Conservation (phyloP, 2,888 invertebrate genomes). For the Drosophila vallismaia region DNA sequence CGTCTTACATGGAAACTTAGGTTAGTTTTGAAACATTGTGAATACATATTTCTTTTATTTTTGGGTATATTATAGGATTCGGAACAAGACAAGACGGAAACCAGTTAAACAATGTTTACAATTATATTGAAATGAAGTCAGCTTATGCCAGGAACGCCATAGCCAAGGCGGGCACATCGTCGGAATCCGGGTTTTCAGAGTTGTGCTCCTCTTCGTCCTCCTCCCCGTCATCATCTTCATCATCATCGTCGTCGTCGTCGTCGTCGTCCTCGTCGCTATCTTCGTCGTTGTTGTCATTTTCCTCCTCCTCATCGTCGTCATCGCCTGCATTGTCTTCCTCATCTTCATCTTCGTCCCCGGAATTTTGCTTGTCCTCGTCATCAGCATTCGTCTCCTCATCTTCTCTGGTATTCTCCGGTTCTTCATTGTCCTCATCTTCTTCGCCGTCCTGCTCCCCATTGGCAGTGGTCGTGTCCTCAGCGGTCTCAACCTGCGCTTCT, state of each 20-base stretch:
- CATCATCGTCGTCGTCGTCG: constrained; percentile 22
- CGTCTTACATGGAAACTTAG: constrained; percentile 10
- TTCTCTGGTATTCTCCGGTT: constrained; percentile 11
- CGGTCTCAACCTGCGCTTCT: constrained; percentile 34
- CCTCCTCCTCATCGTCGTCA: constrained; percentile 19
- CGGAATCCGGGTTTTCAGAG: not conserved
- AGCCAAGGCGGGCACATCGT: constrained; percentile 19
- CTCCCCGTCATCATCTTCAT: constrained; percentile 13
- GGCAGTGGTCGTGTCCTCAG: constrained; percentile 42
- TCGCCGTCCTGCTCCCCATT: constrained; percentile 40
- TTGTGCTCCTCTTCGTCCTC: constrained; percentile 3
- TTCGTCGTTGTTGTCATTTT: constrained; percentile 20
- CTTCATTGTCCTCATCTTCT: constrained; percentile 28
- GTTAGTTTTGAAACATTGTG: not conserved
- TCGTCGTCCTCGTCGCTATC: constrained; percentile 15
- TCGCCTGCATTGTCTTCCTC: constrained; percentile 19
- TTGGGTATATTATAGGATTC: constrained; percentile 9
- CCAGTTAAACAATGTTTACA: constrained; percentile 16
- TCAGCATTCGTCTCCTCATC: constrained; percentile 19
- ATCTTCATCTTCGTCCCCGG: constrained; percentile 13
- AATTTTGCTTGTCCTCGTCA: constrained; percentile 20
- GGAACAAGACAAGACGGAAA: constrained; percentile 25
- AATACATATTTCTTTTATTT: constrained; percentile 1
- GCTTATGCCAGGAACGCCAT: constrained; percentile 15
- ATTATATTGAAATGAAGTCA: constrained; percentile 18